These are phyloP conservation scores for Geodia barretti DNA, from an alignment of 37 sponge, comb jelly and placozoan genomes.

Conservation along the genomic window DNA sequence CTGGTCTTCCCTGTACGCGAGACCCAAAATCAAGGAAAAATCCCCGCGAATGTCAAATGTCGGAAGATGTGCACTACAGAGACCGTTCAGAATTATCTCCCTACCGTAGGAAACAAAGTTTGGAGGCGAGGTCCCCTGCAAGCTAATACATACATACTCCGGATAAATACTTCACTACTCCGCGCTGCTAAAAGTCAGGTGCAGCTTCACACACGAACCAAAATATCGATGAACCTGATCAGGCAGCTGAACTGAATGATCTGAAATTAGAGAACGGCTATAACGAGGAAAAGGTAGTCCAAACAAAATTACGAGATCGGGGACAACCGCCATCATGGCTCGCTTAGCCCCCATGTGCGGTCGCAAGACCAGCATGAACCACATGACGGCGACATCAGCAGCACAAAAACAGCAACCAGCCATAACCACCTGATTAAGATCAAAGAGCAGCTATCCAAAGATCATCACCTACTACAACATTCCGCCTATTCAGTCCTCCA, in stretches of 20 bases:
- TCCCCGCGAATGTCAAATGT: conserved; percentile 46
- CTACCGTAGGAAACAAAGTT: conserved; percentile 16
- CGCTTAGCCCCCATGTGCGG: neutral
- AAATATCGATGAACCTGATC: too few species aligned
- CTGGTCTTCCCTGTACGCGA: conserved; percentile 14
- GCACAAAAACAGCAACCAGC: too few species aligned
- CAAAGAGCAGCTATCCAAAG: neutral
- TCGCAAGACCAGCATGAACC: neutral
- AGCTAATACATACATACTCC: too few species aligned
- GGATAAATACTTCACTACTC: too few species aligned
- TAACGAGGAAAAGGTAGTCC: neutral
- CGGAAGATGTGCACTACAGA: conserved; percentile 15
- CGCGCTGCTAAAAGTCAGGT: too few species aligned
- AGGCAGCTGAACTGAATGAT: too few species aligned
- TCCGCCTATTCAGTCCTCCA: neutral
- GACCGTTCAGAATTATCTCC: conserved; percentile 28
- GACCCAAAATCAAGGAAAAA: neutral
- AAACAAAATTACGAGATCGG: neutral
- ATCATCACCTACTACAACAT: neutral
- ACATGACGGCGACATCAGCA: neutral
- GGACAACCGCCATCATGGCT: neutral
- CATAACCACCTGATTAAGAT: neutral
- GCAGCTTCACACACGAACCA: neutral
- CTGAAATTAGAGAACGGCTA: too few species aligned
- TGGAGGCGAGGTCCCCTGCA: neutral